phyloP scores from a whole-genome alignment of 1,140 invertebrate species.

The Scaptomyza graminum region DNA sequence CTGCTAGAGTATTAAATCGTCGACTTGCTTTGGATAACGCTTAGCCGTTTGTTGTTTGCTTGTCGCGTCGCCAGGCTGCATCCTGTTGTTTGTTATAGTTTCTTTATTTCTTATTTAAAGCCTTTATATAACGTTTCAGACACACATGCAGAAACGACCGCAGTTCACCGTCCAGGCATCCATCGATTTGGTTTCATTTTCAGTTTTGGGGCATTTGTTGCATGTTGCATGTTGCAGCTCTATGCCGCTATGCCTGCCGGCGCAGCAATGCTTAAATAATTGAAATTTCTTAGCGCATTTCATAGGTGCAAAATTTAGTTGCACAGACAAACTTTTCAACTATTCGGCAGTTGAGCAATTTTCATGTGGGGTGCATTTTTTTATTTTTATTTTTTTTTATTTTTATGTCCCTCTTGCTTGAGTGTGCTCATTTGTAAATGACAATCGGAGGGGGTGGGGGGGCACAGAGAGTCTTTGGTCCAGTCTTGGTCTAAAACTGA shows the following conservation, averaged over 20 bases:
- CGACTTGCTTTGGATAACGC: neutral
- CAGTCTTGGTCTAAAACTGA: neutral
- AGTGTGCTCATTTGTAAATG: conserved; percentile 49
- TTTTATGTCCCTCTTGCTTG: conserved; percentile 34
- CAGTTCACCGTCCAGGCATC: conserved; percentile 26
- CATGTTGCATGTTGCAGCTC: conserved; percentile 11
- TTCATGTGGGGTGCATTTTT: conserved; percentile 19
- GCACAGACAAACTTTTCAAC: conserved; percentile 8
- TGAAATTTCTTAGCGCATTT: conserved; percentile 61
- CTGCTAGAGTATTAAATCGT: neutral
- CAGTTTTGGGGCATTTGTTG: conserved; percentile 15
- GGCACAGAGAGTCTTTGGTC: neutral
- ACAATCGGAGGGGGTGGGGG: conserved; percentile 15
- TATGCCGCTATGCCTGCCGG: neutral
- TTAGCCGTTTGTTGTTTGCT: conserved; percentile 8
- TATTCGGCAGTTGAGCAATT: conserved; percentile 42
- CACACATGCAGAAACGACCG: conserved; percentile 54
- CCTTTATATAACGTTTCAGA: conserved; percentile 75
- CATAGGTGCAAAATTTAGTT: conserved; percentile 59
- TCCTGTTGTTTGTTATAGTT: conserved; percentile 82
- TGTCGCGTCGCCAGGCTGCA: conserved; percentile 38
- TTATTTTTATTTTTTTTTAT: conserved; percentile 20
- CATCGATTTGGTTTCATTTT: conserved; percentile 8
- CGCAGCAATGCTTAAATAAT: conserved; percentile 58
- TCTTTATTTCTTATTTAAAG: conserved; percentile 75